Base-by-base conservation (phyloP, 2,797 vertebrate genomes). In the Muraenolepis orangiensis region DNA sequence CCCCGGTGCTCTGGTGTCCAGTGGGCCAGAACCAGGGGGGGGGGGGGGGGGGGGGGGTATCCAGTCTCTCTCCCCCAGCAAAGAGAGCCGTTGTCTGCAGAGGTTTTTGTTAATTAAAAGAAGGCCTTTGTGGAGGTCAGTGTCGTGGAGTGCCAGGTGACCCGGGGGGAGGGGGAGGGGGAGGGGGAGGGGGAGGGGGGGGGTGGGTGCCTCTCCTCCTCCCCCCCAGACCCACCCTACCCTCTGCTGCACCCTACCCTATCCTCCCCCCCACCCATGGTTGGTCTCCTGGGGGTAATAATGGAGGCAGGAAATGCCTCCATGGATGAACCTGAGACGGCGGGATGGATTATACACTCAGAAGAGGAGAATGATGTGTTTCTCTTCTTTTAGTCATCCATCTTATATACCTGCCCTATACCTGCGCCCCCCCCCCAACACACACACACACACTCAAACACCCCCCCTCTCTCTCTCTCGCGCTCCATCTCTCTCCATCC, bases 21-120 rank as follows among this genome's bases (percentile, higher is more conserved):
- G 85, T 83, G 87, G 85, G 87, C 81, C 74, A 76, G 76, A 90
- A 87, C 87, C 72, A 76, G 86, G 81, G 71, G 83, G 76, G 79
- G 26, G 51, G 11, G 90, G n/a, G 72, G 77, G 86, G 81, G 71
- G 83, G 76, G 79, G 26, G 51, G 11, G 90, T 88, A 87, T 92
- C 91, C 82, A 31, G 90, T 93, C 90, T 91, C n/a, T n/a, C n/a
- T n/a, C n/a, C 87, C 79, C 75, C 80, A 67, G 84, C 86, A 94
- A 92, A 94, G 92, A 92, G 92, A 86, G 85, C 75, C 91, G 91
- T 94, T 95, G 94, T 95, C 83, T 75, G 0, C 72, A 66, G 82
- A 57, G 85, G 84, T 88, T 88, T 91, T 93, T n/a, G n/a, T n/a
- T 93, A 93, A 95, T 94, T 93, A 94, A 93, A n/a, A n/a, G n/a